Evolutionary conservation across 1,140 invertebrate species (phyloP), one percentile per base, ranked within the genome.

Genomic region (Eueides isabella): DNA sequence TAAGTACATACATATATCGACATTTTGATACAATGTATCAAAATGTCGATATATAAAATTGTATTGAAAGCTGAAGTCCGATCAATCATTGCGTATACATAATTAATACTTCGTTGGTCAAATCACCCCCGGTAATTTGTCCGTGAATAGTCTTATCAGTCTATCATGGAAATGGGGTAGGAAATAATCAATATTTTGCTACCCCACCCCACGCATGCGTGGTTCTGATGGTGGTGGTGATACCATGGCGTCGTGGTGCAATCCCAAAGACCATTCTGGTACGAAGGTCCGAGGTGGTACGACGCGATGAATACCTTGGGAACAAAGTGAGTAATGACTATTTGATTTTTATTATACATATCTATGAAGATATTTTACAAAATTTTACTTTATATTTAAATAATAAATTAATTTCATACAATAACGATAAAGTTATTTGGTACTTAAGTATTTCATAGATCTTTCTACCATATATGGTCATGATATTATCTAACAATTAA

Each of bases 121-220:
- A 88, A 88, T 89, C 89, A 85, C 80, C 88, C 83, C 85, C 86
- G 48, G 77, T 81, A 89, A 90, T 91, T 90, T 90, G 86, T 89
- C 86, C 80, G 78, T 81, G 83, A 85, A 84, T 82, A 78, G 78
- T 72, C 85, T 90, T 91, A 91, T 91, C 89, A 76, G 74, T 64
- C 77, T 82, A 91, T 90, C 88, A 85, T 85, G 82, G 76, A 81
- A 86, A 89, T 86, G 81, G 88, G 87, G 85, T 86, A 71, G 80
- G 78, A 75, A 85, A 91, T 85, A 88, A 91, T 91, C 89, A 90
- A 91, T 91, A 91, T 80, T 82, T 75, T 78, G 75, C 79, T 78
- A 86, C 86, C 89, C 87, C 87, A 85, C 87, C 88, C 81, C 28
- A 80, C 89, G 89, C 89, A 91, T 91, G 89, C 88, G 89, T 90